A percentile compares a stretch with the other conserved stretches of the same genome.
phyloP scores from a whole-genome alignment of 2,888 invertebrate species.

The Dusona sp. region DNA sequence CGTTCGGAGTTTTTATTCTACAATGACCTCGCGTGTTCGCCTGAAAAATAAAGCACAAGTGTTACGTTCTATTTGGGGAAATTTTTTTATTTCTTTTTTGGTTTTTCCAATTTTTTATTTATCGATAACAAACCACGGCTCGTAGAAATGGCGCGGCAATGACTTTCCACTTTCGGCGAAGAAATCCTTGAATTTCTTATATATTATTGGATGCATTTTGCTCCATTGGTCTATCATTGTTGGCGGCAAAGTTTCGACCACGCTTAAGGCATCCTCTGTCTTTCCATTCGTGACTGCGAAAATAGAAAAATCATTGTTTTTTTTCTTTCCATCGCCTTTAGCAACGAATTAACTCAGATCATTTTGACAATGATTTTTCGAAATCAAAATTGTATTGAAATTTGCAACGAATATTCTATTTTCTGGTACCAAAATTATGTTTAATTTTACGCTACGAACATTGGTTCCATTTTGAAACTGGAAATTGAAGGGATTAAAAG shows the following conservation, averaged over 20 bases:
- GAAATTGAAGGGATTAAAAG: neutral
- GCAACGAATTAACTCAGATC: neutral
- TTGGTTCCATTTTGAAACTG: neutral
- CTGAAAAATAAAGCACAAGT: constrained; percentile 30
- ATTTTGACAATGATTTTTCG: neutral
- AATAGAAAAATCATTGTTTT: neutral
- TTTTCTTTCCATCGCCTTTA: neutral
- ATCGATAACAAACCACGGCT: neutral
- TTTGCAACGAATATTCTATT: neutral
- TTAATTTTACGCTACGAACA: neutral
- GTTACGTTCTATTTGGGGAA: too few relatives aligned
- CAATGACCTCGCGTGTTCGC: neutral
- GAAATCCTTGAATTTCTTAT: constrained; percentile 6
- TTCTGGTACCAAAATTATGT: neutral
- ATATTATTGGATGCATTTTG: neutral
- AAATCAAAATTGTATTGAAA: neutral
- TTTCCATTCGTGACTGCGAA: constrained; percentile 39
- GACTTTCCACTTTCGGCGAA: constrained; percentile 39
- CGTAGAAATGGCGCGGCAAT: constrained; percentile 62
- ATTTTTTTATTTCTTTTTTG: too few relatives aligned
- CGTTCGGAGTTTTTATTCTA: constrained; percentile 3
- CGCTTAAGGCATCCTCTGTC: constrained; percentile 47
- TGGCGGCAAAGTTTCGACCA: neutral
- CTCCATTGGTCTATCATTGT: neutral
- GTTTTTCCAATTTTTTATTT: neutral